Conservation (phyloP, 2,797 vertebrate genomes). For the Peromyscus melanophrys region DNA sequence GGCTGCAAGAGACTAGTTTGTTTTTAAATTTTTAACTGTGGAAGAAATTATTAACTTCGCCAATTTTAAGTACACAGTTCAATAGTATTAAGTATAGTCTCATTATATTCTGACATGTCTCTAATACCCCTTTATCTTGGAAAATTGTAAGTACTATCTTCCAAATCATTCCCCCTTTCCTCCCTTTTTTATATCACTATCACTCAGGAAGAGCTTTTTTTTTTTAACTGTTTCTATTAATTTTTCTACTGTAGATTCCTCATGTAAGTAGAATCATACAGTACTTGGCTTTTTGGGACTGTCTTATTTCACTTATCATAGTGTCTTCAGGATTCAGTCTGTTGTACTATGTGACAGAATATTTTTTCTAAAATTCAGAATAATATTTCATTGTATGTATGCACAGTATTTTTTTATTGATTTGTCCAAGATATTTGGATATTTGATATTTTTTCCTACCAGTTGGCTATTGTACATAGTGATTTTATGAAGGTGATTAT, state of each 20-base stretch:
- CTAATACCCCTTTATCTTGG: neutral
- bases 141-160: neutral
- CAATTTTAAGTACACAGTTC: constrained; percentile 13
- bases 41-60: neutral
- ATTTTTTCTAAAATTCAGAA: neutral
- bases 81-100: neutral
- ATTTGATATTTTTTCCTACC: neutral
- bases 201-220: neutral
- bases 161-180: neutral
- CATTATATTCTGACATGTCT: neutral
- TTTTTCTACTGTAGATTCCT: neutral
- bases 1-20: neutral
- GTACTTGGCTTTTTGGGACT: neutral
- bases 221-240: neutral
- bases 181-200: neutral
- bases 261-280: neutral
- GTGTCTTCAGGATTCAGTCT: neutral
- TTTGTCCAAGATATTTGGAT: neutral
- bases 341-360: neutral
- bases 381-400: neutral
- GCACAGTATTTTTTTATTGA: neutral
- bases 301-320: neutral
- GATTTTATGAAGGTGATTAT: neutral
- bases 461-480: neutral
- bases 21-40: constrained; percentile 16